phyloP scores from a whole-genome alignment of 2,888 invertebrate species.

The Calephelis perditalis region DNA sequence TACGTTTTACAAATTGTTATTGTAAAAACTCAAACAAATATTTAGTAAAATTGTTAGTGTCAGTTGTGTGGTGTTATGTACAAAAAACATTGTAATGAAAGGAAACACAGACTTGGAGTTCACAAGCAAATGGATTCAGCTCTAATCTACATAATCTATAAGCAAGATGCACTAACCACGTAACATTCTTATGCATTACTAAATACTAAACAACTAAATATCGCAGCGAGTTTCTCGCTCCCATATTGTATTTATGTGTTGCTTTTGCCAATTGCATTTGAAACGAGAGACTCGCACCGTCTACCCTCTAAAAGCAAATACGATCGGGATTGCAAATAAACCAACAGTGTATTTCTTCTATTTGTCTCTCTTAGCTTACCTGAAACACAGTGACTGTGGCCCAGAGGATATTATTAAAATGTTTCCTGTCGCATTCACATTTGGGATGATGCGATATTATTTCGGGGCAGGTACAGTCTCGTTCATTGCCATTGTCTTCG shows the following conservation, averaged over 20 bases:
- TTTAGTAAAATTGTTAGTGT: constrained; percentile 64
- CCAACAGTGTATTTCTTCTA: constrained; percentile 35
- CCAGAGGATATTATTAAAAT: constrained; percentile 99
- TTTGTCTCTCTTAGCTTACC: constrained; percentile 82
- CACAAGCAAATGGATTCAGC: constrained; percentile 71
- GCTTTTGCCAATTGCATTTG: constrained; percentile 16
- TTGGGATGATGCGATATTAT: constrained; percentile 91
- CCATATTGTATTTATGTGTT: constrained; percentile 16
- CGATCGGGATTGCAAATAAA: constrained; percentile 60
- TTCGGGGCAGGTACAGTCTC: constrained; percentile 96
- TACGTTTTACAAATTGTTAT: constrained; percentile 50
- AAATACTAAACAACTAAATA: constrained; percentile 31
- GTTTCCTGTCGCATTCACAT: constrained; percentile 98
- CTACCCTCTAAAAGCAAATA: constrained; percentile 55
- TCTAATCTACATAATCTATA: constrained; percentile 42
- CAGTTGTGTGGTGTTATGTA: constrained; percentile 64
- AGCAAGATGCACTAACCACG: constrained; percentile 72
- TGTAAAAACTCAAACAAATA: constrained; percentile 49
- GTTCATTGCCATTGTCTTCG: constrained; percentile 88
- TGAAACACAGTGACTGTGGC: constrained; percentile 98
- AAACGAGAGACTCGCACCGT: constrained; percentile 63
- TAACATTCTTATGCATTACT: constrained; percentile 60
- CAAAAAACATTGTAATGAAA: constrained; percentile 58
- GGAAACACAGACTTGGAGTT: constrained; percentile 70
- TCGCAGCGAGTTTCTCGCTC: constrained; percentile 60